Evolutionary conservation across 2,888 invertebrate genomes (phyloP), one percentile per base, ranked within the genome.

Genomic region (Brachyopa scutellaris): DNA sequence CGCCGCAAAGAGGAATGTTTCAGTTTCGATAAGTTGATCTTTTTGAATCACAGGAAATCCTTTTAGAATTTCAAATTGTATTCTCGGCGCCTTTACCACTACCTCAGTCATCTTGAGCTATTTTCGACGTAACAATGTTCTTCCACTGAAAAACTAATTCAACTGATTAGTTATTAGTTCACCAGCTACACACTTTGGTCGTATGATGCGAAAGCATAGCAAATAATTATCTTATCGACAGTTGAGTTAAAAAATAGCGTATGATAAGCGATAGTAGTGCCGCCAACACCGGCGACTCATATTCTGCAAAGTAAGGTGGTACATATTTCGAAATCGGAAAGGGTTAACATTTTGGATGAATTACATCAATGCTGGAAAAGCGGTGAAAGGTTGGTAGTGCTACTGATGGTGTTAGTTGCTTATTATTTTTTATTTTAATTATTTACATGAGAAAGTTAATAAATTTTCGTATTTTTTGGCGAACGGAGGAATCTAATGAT

Each of bases 1-100:
- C 36, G 94, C 90, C 49, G 95, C 94, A 83, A 91, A 91, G 70
- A 95, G 88, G 90, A 95, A 95, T 83, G 91, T 86, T 76, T 89
- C 89, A 9, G 94, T 92, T 86, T 93, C 92, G 85, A 95, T 92
- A 90, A 92, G 92, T 45, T 92, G 92, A 85, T 92, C 83, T 8
- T 84, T 88, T 40, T 91, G 87, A 76, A 93, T 87, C 26, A 91
- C 87, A 21, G 93, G 93, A 89, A 94, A 95, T 51, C 91, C 90
- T 73, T 88, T 88, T 4, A 90, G 76, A 15, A 85, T 83, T 51
- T 86, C 87, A 70, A 91, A 90, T 62, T 87, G 85, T 79, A 90
- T 87, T 51, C 88, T 86, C 78, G 87, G 86, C 61, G 76, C 42
- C 9, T 21, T 47, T 7, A 36, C 45, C 8, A 31, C 47, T 3